These are phyloP conservation scores for Thymallus thymallus DNA, from an alignment of 2,113 vertebrate species.

Conservation along the genomic window DNA sequence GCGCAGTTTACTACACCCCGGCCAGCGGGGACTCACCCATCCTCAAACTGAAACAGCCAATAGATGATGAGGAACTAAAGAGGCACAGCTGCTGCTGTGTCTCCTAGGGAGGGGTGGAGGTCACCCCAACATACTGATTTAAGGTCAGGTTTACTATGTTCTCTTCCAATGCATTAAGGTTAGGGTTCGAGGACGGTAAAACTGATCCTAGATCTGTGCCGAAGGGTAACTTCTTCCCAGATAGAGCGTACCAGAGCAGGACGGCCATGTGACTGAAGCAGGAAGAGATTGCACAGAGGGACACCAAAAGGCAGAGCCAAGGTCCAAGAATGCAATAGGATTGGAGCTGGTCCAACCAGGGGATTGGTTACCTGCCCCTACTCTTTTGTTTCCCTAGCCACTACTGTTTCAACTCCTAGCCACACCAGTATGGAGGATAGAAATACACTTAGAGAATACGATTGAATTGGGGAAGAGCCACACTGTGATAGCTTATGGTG, in stretches of 20 bases:
- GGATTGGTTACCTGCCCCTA: background rate
- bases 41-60: slow-evolving; percentile 89
- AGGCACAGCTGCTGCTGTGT: slow-evolving; percentile 88
- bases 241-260: no score
- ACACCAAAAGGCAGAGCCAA: slow-evolving; percentile 1
- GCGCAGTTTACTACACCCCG: slow-evolving; percentile 87
- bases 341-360: background rate
- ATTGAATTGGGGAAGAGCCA: no score
- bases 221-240: no score
- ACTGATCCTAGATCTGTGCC: no score
- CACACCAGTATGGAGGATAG: background rate
- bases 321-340: background rate
- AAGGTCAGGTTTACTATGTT: no score
- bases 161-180: no score
- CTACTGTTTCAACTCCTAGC: background rate
- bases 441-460: background rate
- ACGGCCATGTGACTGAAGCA: slow-evolving; percentile 20
- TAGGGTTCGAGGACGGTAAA: no score
- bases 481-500: no score
- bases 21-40: slow-evolving; percentile 93
- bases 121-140: no score
- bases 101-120: slow-evolving; percentile 70
- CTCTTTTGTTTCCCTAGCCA: background rate
- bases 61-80: slow-evolving; percentile 87
- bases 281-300: slow-evolving; percentile 30